Evolutionary conservation across 2,797 vertebrate genomes (phyloP), one percentile per base, ranked within the genome.

Genomic region (Okamejei kenojei): DNA sequence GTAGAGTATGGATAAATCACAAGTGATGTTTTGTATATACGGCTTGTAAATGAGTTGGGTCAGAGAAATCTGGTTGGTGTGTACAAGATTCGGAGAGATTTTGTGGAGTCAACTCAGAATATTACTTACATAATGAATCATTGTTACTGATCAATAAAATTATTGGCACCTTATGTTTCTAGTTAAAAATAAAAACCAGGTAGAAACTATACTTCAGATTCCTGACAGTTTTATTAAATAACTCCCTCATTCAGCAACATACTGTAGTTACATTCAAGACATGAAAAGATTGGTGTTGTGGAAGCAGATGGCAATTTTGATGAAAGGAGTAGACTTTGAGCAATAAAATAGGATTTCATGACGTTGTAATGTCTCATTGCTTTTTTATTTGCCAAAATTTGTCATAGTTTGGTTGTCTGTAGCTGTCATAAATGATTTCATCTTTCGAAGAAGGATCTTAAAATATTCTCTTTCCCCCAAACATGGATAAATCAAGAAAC

Each of bases 141-240:
- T 9, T 68, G 65, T 88, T 88, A 88, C 32, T 65, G 17, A 88
- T 88, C 84, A 88, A 88, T 88, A 88, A 88, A 88, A 68, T 35
- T 61, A 32, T 65, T 65, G 61, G 15, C 29, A 65, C 26, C 58
- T 32, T 86, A 63, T 63, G 58, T 86, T 86, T 86, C 63, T 19
- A 21, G 65, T 68, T 74, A 21, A 21, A 6, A 26, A 68, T 58
- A 58, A 61, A 65, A 35, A 8, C 15, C 15, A 0, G 32, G 32
- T 35, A 68, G n/a, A 65, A 17, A 29, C 82, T 63, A 32, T 86
- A 86, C 61, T 86, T 86, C 15, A 86, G 63, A 86, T n/a, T 63
- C 29, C n/a, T n/a, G 82, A n/a, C 61, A 65, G 61, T 68, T 88
- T 68, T 35, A 88, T 88, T 68, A 35, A 86, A 35, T 45, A 88